Evolutionary conservation across 1,140 invertebrate genomes (phyloP).

Genomic region (Saccostrea cuccullata): DNA sequence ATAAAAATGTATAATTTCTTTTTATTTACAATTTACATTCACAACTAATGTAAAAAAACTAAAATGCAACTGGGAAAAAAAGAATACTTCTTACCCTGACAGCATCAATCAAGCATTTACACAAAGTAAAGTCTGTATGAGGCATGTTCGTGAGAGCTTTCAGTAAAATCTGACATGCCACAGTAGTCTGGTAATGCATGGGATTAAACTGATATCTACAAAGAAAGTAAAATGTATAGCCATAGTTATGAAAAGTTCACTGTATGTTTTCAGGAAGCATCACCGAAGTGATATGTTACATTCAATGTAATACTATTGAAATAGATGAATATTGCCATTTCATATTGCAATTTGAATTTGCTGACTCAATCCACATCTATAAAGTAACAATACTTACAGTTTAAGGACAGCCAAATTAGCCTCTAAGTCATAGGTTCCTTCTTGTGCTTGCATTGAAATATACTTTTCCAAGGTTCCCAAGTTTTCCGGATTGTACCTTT

Average conservation of each 20-base stretch:
- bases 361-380: neutral
- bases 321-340: too few relatives aligned
- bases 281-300: too few relatives aligned
- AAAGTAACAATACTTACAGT: constrained; percentile 77
- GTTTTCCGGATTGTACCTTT: constrained; percentile 94
- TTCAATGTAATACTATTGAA: too few relatives aligned
- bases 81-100: constrained; percentile 83
- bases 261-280: too few relatives aligned
- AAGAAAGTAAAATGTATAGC: constrained; percentile 32
- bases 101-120: constrained; percentile 94
- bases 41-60: too few relatives aligned
- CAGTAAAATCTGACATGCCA: constrained; percentile 91
- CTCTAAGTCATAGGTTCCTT: constrained; percentile 97
- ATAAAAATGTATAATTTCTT: constrained; percentile 7
- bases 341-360: too few relatives aligned
- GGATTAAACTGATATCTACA: constrained; percentile 94
- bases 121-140: constrained; percentile 97
- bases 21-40: too few relatives aligned
- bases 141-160: constrained; percentile 98
- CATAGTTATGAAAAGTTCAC: too few relatives aligned
- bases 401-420: constrained; percentile 93
- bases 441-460: constrained; percentile 93
- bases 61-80: neutral
- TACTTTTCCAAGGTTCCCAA: constrained; percentile 92
- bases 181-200: constrained; percentile 88